Conservation (phyloP, 2,113 vertebrate genomes). For the Dasyurus viverrinus region DNA sequence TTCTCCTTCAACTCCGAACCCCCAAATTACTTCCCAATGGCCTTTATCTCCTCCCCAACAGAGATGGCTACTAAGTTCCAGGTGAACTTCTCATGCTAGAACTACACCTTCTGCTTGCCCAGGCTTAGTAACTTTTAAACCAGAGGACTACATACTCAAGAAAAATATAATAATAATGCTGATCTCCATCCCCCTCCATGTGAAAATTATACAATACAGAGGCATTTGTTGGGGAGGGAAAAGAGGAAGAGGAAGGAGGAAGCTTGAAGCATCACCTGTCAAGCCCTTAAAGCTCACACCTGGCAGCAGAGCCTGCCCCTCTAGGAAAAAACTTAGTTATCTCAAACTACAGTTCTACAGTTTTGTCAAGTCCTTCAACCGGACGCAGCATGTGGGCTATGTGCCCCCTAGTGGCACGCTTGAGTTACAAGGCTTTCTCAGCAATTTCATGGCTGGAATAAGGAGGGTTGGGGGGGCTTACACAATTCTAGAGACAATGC, state of each 20-base stretch:
- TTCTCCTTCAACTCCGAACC: background rate
- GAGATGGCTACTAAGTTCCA: background rate
- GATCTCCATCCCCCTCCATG: background rate
- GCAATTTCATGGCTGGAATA: background rate
- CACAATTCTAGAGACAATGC: background rate
- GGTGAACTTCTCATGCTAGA: background rate
- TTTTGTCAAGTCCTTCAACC: slow-evolving; percentile 18
- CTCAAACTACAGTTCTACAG: background rate
- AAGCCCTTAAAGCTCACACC: background rate
- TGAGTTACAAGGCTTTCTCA: slow-evolving; percentile 8
- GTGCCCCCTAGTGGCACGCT: slow-evolving; percentile 69
- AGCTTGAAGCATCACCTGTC: background rate
- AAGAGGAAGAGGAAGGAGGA: background rate
- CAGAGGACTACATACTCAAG: background rate
- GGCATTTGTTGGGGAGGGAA: background rate
- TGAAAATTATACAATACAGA: background rate
- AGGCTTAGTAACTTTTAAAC: background rate
- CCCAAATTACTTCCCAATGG: background rate
- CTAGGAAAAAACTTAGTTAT: slow-evolving; percentile 12
- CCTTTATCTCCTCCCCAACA: background rate
- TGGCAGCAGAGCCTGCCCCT: background rate
- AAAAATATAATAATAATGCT: background rate
- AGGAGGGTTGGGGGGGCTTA: background rate
- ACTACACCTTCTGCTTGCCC: background rate
- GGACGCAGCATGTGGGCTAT: slow-evolving; percentile 27